A percentile compares a stretch with the other conserved stretches of the same genome.
These are phyloP conservation scores for Stomorhina lunata DNA, from an alignment of 2,888 invertebrate species.

Conservation along the genomic window DNA sequence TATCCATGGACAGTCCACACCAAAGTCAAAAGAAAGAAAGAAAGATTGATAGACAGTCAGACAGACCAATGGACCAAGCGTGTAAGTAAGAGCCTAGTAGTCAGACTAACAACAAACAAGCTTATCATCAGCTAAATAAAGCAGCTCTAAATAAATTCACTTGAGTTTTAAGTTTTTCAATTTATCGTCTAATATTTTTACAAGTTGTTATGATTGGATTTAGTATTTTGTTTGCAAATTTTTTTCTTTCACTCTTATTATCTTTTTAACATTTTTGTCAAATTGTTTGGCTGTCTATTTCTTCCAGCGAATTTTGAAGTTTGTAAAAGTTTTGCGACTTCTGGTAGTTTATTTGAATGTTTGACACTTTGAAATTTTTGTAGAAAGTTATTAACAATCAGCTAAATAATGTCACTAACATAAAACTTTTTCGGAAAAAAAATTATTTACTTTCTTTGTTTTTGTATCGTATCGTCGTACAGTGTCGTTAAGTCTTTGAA, in stretches of 20 bases:
- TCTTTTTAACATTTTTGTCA: neutral
- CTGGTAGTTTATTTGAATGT: slow-evolving; percentile 42
- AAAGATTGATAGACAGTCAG: neutral
- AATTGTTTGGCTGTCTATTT: neutral
- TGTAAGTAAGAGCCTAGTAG: neutral
- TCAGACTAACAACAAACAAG: neutral
- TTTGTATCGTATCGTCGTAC: no score
- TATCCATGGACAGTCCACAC: neutral
- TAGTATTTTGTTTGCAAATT: slow-evolving; percentile 16
- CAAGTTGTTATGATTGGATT: slow-evolving; percentile 36
- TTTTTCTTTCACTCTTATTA: neutral
- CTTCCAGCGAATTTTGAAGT: slow-evolving; percentile 8
- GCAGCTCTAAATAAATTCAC: no score
- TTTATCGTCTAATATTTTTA: neutral
- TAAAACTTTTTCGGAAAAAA: slow-evolving; percentile 8
- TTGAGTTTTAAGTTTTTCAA: neutral
- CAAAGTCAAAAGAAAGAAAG: neutral
- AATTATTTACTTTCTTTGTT: neutral
- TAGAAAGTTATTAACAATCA: slow-evolving; percentile 62
- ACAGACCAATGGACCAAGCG: neutral
- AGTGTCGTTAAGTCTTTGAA: neutral
- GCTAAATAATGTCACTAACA: slow-evolving; percentile 35
- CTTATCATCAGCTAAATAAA: no score
- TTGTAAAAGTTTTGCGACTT: slow-evolving; percentile 45
- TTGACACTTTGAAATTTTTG: slow-evolving; percentile 40